Evolutionary conservation across 2,797 vertebrate species (phyloP), one percentile per base, ranked within the genome.

Genomic region (Urocyon cinereoargenteus): DNA sequence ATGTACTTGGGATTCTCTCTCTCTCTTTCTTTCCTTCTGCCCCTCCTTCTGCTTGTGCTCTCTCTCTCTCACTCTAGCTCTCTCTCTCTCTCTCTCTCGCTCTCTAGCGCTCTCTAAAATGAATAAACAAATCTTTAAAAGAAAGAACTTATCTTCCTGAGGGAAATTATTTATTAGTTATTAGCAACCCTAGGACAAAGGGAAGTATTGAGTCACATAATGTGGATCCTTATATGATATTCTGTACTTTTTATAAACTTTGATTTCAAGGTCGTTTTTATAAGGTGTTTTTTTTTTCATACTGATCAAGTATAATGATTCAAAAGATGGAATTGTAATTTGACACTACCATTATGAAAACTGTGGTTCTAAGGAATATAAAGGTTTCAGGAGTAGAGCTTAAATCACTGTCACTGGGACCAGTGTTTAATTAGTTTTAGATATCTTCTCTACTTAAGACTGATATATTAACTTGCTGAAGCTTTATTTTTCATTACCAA

Each of bases 391-490:
- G n/a, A 64, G 22, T 81, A 66, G 62, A 95, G 45, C 77, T 95
- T 96, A 96, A 83, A 78, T 96, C 66, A 66, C 57, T 96, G 72
- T 94, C 97, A 90, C 22, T 81, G 92, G 61, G 49, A 66, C 68
- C 11, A 49, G 18, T 91, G 40, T 92, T 97, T 97, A 97, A 97
- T 97, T 97, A 96, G 70, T 97, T 97, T 96, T 89, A 96, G 94
- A 85, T 90, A 97, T 68, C 70, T 73, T 96, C 62, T 98, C 90
- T 91, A 82, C 85, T 98, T 97, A 97, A 89, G 57, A 83, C 78
- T 97, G 97, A 97, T 96, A 89, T 95, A 97, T 96, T 97, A 98
- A 98, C 97, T 97, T 95, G 53, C 83, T 68, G 16, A 77, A 68
- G 85, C 75, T 97, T 96, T 97, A 73, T 96, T 96, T 96, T 97